Evolutionary conservation across 1,140 invertebrate genomes (phyloP).

Genomic region (Phymastichus coffea): DNA sequence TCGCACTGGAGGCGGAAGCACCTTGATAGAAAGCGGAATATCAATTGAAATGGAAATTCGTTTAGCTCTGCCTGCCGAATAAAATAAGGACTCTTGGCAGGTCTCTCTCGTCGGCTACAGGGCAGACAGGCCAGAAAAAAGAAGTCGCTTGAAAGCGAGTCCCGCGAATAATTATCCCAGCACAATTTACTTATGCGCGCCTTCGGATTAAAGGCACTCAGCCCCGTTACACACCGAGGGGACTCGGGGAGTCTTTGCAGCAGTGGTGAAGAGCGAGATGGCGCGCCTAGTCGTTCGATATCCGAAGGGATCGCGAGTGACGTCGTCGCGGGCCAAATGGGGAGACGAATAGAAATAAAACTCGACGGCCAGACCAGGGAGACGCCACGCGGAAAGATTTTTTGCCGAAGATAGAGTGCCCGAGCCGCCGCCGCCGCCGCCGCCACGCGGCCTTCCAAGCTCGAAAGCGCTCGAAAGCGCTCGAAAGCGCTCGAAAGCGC

Average conservation of each 20-base stretch:
- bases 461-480: no score
- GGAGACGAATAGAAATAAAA: slow-evolving; percentile 21
- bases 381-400: no score
- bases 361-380: no score
- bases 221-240: neutral
- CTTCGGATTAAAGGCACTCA: slow-evolving; percentile 25
- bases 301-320: slow-evolving; percentile 17
- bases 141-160: slow-evolving; percentile 7
- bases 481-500: no score
- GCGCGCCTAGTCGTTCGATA: slow-evolving; percentile 2
- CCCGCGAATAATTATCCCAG: slow-evolving; percentile 23
- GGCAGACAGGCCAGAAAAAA: neutral
- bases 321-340: neutral
- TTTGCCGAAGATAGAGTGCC: no score
- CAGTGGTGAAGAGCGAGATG: no score
- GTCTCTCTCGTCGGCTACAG: neutral
- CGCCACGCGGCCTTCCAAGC: no score
- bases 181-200: slow-evolving; percentile 19
- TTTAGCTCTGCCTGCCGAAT: neutral
- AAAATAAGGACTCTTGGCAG: neutral
- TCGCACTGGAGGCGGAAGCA: neutral
- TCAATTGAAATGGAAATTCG: slow-evolving; percentile 6
- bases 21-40: neutral
- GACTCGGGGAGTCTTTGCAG: no score
- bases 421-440: no score